Conservation (phyloP, 2,113 vertebrate genomes). For the Peromyscus leucopus region DNA sequence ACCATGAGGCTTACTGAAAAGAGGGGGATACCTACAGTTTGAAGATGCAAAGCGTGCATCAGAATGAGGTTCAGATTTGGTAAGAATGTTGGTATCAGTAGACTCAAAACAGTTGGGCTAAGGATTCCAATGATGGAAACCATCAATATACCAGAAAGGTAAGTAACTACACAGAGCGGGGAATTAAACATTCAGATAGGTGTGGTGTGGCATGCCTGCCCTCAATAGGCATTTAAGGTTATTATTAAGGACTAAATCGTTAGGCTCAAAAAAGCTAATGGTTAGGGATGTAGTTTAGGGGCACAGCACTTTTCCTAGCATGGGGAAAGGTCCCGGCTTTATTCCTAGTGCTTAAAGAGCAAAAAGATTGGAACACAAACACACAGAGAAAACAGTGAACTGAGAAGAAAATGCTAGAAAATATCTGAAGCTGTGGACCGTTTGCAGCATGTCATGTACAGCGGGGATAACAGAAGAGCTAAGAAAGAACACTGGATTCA, state of each 20-base stretch:
- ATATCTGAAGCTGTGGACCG: background rate
- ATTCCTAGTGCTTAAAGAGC: background rate
- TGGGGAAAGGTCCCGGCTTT: background rate
- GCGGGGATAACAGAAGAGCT: background rate
- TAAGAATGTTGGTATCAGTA: background rate
- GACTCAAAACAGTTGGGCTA: conserved; percentile 21
- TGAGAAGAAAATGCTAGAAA: background rate
- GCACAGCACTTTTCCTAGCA: background rate
- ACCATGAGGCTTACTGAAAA: background rate
- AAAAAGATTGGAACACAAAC: too few relatives aligned
- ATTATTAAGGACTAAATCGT: background rate
- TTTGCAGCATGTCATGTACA: background rate
- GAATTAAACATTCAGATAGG: background rate
- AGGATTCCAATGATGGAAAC: background rate
- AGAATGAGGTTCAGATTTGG: background rate
- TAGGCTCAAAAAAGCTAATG: background rate
- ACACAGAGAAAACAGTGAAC: background rate
- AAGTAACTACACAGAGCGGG: background rate
- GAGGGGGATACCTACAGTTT: background rate
- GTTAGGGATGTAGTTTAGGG: background rate
- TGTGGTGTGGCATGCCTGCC: background rate
- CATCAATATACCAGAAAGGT: background rate
- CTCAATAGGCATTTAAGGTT: background rate
- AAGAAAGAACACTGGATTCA: background rate
- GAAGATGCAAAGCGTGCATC: background rate